phyloP scores from a whole-genome alignment of 2,888 invertebrate species.

The Ennomos fuscantarius region DNA sequence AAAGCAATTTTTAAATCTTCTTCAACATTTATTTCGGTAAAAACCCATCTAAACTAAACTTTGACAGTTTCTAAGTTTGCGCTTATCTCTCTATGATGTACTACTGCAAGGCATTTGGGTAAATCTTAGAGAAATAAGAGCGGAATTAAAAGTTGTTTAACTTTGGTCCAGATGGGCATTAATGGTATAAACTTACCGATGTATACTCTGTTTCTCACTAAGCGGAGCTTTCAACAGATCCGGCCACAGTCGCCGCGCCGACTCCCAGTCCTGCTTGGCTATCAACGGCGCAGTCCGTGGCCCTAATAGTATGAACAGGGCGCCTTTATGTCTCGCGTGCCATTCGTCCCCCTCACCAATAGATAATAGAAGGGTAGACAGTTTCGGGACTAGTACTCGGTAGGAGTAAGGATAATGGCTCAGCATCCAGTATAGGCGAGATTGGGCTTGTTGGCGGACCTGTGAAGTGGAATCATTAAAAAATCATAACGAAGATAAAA shows the following conservation, averaged over 20 bases:
- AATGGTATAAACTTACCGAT: constrained; percentile 64
- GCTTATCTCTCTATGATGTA: too few species aligned
- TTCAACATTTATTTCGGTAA: too few species aligned
- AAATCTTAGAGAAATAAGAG: too few species aligned
- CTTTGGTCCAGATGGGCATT: too few species aligned
- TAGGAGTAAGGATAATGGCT: constrained; percentile 89
- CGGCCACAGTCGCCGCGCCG: constrained; percentile 90
- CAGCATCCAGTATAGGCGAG: constrained; percentile 86
- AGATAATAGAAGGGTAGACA: constrained; percentile 83
- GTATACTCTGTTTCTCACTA: constrained; percentile 94
- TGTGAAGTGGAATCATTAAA: constrained; percentile 39
- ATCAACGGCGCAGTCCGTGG: constrained; percentile 87
- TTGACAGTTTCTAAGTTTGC: too few species aligned
- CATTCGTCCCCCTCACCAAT: constrained; percentile 73
- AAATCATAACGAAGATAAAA: too few species aligned
- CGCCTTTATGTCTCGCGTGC: constrained; percentile 86
- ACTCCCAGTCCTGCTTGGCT: constrained; percentile 91
- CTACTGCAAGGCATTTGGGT: too few species aligned
- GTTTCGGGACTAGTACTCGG: constrained; percentile 86
- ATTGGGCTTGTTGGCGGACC: constrained; percentile 88
- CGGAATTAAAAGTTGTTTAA: too few species aligned
- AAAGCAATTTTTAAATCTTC: too few species aligned
- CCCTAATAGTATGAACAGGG: constrained; percentile 90
- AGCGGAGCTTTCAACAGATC: constrained; percentile 90
- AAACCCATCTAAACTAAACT: too few species aligned